Conservation (phyloP, 2,888 invertebrate genomes). For the Ligdia adustata region DNA sequence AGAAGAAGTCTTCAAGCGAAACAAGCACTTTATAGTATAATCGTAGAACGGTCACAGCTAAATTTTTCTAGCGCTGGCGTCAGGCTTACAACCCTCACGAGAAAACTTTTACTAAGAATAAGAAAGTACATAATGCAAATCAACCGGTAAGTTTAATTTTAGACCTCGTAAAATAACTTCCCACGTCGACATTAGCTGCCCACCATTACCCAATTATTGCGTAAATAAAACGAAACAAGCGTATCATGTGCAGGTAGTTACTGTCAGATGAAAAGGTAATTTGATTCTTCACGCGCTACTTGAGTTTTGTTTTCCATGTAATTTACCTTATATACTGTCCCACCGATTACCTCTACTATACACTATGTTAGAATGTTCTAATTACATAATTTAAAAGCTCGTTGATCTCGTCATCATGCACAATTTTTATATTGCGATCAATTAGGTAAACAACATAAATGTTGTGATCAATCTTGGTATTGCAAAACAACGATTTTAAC, state of each 20-base stretch:
- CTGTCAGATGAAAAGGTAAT: constrained; percentile 46
- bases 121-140: background rate
- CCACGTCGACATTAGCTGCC: constrained; percentile 11
- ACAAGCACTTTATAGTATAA: too few relatives aligned
- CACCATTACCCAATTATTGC: constrained; percentile 22
- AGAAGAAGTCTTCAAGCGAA: too few relatives aligned
- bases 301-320: constrained; percentile 44
- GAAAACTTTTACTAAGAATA: too few relatives aligned
- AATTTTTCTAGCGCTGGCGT: too few relatives aligned
- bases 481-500: too few relatives aligned
- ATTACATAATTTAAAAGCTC: too few relatives aligned
- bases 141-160: constrained; percentile 1
- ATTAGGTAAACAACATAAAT: too few relatives aligned
- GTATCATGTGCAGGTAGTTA: constrained; percentile 22
- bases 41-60: too few relatives aligned
- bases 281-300: constrained; percentile 58
- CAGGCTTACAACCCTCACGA: too few relatives aligned
- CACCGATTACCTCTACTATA: background rate
- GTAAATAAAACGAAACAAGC: constrained; percentile 16
- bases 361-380: background rate
- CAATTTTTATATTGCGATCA: too few relatives aligned
- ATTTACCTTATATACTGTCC: background rate
- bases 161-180: constrained; percentile 3
- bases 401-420: too few relatives aligned
- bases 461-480: too few relatives aligned